Percentiles rank a stretch among this genome's conserved stretches.
These are phyloP conservation scores for Eupithecia subumbrata DNA, from an alignment of 2,888 invertebrate species.

Conservation along the genomic window DNA sequence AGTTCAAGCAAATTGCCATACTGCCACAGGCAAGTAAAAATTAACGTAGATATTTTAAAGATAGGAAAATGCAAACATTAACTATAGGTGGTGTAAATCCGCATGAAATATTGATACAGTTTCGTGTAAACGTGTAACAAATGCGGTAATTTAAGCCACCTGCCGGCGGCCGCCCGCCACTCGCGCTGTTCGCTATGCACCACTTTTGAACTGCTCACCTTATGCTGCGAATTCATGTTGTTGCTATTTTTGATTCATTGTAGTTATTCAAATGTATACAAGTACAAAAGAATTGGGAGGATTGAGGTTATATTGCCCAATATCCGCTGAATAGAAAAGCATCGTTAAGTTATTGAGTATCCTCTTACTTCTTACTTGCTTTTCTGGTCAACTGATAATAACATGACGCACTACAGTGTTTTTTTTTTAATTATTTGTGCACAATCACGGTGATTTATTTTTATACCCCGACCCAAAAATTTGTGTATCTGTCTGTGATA, in stretches of 20 bases:
- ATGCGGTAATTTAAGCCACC: slow-evolving; percentile 84
- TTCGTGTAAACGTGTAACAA: slow-evolving; percentile 84
- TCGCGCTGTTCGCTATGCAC: slow-evolving; percentile 65
- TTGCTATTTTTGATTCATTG: slow-evolving; percentile 54
- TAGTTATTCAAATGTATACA: slow-evolving; percentile 21
- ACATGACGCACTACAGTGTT: neutral
- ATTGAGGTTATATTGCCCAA: neutral
- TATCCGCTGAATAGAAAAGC: neutral
- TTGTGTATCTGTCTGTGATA: too few species aligned
- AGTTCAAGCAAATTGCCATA: neutral
- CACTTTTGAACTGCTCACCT: slow-evolving; percentile 76
- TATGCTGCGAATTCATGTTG: slow-evolving; percentile 60
- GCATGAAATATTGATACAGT: slow-evolving; percentile 84
- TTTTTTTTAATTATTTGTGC: neutral
- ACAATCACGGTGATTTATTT: neutral
- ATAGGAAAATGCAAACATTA: slow-evolving; percentile 76
- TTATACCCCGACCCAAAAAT: too few species aligned
- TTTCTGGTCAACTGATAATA: too few species aligned
- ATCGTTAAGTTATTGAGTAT: too few species aligned
- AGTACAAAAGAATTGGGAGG: neutral
- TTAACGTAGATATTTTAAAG: slow-evolving; percentile 58
- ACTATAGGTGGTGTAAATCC: slow-evolving; percentile 81
- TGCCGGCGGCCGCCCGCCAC: slow-evolving; percentile 69
- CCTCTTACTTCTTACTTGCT: too few species aligned
- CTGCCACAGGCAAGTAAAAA: neutral